These are phyloP conservation scores for Passerina amoena DNA, from an alignment of 2,113 vertebrate species.

Conservation along the genomic window DNA sequence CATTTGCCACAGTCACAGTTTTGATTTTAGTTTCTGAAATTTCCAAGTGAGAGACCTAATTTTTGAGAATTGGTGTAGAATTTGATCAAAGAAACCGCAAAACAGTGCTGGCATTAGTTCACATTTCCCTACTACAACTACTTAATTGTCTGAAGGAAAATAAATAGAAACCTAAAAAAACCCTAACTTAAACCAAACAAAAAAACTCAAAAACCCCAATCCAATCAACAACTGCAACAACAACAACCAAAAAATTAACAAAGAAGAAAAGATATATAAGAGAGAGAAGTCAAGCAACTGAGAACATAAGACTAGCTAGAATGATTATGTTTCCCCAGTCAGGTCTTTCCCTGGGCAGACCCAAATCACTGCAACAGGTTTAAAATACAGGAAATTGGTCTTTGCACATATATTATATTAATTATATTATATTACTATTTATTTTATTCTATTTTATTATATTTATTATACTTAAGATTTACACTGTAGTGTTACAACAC, in stretches of 20 bases:
- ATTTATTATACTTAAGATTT: neutral
- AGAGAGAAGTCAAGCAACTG: neutral
- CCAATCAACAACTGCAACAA: neutral
- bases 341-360: neutral
- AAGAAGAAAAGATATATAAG: neutral
- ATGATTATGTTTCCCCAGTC: neutral
- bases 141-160: neutral
- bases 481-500: neutral
- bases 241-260: neutral
- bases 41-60: neutral
- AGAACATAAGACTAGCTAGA: neutral
- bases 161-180: neutral
- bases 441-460: too few species aligned
- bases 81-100: neutral
- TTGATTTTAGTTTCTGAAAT: neutral
- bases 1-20: neutral
- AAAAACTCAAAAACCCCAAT: neutral
- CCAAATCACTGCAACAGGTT: neutral
- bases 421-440: too few species aligned
- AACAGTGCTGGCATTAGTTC: neutral
- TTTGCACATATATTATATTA: neutral
- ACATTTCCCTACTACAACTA: neutral
- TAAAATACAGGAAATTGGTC: neutral
- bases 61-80: neutral
- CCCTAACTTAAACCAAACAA: rapidly evolving